These are phyloP conservation scores for Aphidius ervi DNA, from an alignment of 1,140 invertebrate genomes.

Conservation along the genomic window DNA sequence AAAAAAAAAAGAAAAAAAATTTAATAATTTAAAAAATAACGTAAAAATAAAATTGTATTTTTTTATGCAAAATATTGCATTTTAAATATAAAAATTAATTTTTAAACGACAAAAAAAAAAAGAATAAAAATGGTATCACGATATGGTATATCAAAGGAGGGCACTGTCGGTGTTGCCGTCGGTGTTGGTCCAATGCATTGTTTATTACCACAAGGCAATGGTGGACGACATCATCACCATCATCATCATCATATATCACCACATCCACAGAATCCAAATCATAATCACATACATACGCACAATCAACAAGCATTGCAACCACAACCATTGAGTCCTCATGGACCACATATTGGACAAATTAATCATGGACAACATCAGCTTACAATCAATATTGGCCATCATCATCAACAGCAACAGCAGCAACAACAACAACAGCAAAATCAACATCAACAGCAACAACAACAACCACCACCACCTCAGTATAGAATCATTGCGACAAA, in stretches of 20 bases:
- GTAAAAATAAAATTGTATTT: not conserved
- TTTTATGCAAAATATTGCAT: not conserved
- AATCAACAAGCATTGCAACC: conserved; percentile 38
- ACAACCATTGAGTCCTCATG: conserved; percentile 41
- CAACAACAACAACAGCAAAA: conserved; percentile 37
- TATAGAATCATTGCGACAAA: conserved; percentile 44
- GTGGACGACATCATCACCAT: conserved; percentile 32
- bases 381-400: conserved; percentile 42
- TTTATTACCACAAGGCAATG: conserved; percentile 42
- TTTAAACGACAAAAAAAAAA: not conserved
- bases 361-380: conserved; percentile 43
- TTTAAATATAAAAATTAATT: not conserved
- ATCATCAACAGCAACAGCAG: conserved; percentile 39
- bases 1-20: no score
- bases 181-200: conserved; percentile 45
- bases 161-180: conserved; percentile 43
- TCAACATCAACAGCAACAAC: conserved; percentile 26
- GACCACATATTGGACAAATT: conserved; percentile 39
- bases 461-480: conserved; percentile 33
- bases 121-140: conserved; percentile 42
- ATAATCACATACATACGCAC: conserved; percentile 45
- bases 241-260: conserved; percentile 28
- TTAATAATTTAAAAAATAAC: not conserved
- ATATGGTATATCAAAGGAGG: conserved; percentile 46
- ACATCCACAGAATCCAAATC: conserved; percentile 43